These are phyloP conservation scores for Anoplophora glabripennis DNA, from an alignment of 1,140 invertebrate genomes.

Conservation along the genomic window DNA sequence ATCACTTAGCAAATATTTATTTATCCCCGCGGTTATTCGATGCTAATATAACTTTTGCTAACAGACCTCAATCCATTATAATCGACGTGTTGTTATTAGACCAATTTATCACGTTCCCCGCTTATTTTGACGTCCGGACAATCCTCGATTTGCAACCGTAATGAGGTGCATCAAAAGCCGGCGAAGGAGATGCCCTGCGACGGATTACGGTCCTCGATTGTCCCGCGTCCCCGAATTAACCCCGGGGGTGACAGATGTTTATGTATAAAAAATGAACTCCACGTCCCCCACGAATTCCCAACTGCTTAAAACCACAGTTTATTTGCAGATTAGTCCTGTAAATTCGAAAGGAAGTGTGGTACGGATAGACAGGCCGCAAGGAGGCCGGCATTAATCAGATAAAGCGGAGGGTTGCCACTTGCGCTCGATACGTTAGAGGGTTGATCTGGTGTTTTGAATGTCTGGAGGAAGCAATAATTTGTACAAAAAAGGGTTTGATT, in stretches of 20 bases:
- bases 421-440: too few species aligned
- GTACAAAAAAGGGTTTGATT: too few species aligned
- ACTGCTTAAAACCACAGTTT: constrained; percentile 10
- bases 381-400: too few species aligned
- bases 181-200: constrained; percentile 12
- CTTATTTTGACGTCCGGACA: constrained; percentile 16
- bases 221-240: not conserved
- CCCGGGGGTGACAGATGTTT: constrained; percentile 17
- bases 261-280: constrained; percentile 20
- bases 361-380: too few species aligned
- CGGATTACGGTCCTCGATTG: not conserved
- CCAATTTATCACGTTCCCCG: constrained; percentile 6
- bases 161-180: constrained; percentile 16
- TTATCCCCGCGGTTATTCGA: too few species aligned
- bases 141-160: constrained; percentile 15
- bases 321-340: constrained; percentile 16
- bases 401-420: too few species aligned
- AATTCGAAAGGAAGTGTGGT: constrained; percentile 9
- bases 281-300: not conserved
- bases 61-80: too few species aligned
- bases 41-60: too few species aligned
- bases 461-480: too few species aligned
- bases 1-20: too few species aligned
- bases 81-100: not conserved
- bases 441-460: too few species aligned